Evolutionary conservation across 2,113 vertebrate genomes (phyloP), one percentile per base, ranked within the genome.

Genomic region (Eublepharis macularius): DNA sequence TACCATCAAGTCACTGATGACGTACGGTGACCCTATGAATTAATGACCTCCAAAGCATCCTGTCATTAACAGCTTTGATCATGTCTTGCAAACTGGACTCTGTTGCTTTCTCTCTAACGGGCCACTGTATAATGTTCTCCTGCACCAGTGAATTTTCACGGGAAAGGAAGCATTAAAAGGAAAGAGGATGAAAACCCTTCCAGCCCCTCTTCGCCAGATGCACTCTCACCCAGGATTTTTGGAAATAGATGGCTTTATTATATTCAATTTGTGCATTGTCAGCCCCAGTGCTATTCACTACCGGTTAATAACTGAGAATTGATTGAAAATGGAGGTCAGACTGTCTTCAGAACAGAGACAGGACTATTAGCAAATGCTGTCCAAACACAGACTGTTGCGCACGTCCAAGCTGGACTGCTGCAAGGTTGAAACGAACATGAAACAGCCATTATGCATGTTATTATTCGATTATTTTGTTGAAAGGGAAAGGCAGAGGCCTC

Each of bases 221-320:
- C 2, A 5, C 76, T 88, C 80, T 79, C 9, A 0, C 17, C 87
- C 45, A 73, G 85, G 86, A 85, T 77, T 86, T 80, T 88, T 84
- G 45, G 51, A 88, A 86, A 80, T 6, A 41, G 83, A 57, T 0
- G 70, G 88, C 80, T 72, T 92, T 90, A 84, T 90, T 87, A 80
- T 76, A 34, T 89, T 88, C 92, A 90, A 84, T 90, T 88, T 91
- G 92, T 90, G 81, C 86, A n/a, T 86, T 34, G 87, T 79, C 32
- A 82, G 63, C 90, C 91, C 86, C 78, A 17, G 0, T 24, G 83
- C 87, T 85, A 41, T 75, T 86, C 73, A 76, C 43, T 90, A 91
- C 86, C 73, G 79, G 90, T 57, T 91, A 90, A 92, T 90, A 90
- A 90, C 86, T 21, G 93, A 88, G 90, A 83, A 91, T 89, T 76